Base-by-base conservation (phyloP, 2,113 vertebrate genomes). In the Cisticola juncidis region DNA sequence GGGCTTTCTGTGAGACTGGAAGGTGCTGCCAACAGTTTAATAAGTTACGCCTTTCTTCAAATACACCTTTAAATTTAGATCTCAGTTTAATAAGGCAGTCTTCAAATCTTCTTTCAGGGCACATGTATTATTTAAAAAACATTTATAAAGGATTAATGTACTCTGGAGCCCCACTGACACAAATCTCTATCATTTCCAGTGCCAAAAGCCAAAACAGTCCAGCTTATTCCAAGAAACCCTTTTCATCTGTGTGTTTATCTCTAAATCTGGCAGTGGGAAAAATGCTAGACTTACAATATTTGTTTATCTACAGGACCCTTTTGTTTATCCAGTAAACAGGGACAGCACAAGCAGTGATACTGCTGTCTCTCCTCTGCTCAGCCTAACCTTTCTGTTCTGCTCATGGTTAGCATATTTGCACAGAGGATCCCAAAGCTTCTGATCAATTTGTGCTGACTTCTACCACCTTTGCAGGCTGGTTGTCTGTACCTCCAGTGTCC, bases 111-210 rank as follows among this genome's bases (percentile, higher is more conserved):
- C 84, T 95, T 95, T 72, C 87, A 82, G 86, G 84, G 89, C 73
- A 94, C 58, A 95, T 96, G 73, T 48, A 95, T 97, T 94, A 96
- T 96, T 97, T 82, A 95, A 95, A 95, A 94, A 94, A 85, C 77
- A 87, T 95, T 95, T 95, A 95, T 94, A 94, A 94, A 96, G 96
- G 83, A 95, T 96, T 95, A 92, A 95, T 85, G 73, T 83, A 94
- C 95, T 94, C 65, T 1, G 7, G 91, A 96, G 88, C 45, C 66
- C 81, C 62, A 94, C 78, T 96, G 93, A 94, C 91, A 96, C 78
- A 89, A 87, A 94, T 87, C 70, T 74, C 86, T 79, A 53, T 81
- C 69, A 94, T 92, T 94, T 91, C 58, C 81, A 85, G 78, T 64
- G 77, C 93, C 87, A 89, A 92, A 87, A 95, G 77, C 91, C 70